Evolutionary conservation across 2,888 invertebrate species (phyloP).

Genomic region (Ichneumoninae sp.): DNA sequence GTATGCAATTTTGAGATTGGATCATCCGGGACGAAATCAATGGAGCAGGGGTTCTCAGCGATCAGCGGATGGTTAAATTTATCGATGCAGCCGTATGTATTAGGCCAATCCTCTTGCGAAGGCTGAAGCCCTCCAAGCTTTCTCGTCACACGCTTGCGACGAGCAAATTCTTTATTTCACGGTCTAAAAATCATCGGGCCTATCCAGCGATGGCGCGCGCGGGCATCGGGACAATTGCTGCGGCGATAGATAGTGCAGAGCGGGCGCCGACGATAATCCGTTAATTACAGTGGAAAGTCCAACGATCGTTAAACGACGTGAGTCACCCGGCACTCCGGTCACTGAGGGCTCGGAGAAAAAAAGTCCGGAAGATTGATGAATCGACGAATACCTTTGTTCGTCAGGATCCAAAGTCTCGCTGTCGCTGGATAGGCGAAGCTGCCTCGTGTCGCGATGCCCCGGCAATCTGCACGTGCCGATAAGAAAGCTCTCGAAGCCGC

Average conservation of each 20-base stretch:
- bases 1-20: background rate
- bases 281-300: constrained; percentile 16
- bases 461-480: background rate
- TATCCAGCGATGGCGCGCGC: background rate
- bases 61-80: background rate
- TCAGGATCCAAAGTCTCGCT: background rate
- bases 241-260: background rate
- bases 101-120: constrained; percentile 17
- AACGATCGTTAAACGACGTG: background rate
- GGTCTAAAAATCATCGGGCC: background rate
- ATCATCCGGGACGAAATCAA: background rate
- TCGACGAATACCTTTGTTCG: constrained; percentile 10
- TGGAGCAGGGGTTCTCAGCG: background rate
- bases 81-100: background rate
- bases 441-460: background rate
- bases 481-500: background rate
- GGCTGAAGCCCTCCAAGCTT: constrained; percentile 2
- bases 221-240: background rate
- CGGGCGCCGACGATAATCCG: background rate
- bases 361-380: constrained; percentile 13
- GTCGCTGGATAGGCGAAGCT: background rate
- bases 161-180: background rate
- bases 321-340: constrained; percentile 18
- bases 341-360: background rate
- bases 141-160: background rate